Base-by-base conservation (phyloP, 2,888 invertebrate species). In the Spodoptera picta region DNA sequence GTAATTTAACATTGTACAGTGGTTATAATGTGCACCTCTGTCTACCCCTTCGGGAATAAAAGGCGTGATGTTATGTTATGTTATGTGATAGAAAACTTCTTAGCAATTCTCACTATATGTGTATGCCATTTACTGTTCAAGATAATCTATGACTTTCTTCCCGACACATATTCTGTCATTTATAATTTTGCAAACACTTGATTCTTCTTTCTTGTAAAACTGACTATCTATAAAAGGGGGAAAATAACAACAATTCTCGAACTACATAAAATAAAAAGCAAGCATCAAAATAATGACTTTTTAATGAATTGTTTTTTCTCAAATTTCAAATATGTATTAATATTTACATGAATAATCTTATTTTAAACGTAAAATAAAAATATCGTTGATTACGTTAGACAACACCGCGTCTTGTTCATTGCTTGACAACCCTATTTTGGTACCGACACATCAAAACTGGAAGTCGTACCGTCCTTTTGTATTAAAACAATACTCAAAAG, bases 301-400 rank as follows among this genome's bases (percentile, higher is more conserved):
- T 73, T 74, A 74, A 69, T 75, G 36, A 42, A 14, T 42, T 61
- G 60, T 62, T 61, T 66, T 82, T 80, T 82, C 76, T 84, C 82
- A 80, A 85, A 85, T 83, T 82, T 85, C 74, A 84, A 85, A 74
- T 84, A 83, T 78, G 66, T 78, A 77, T 69, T 80, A 65, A 81
- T 87, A 86, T 87, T 81, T 87, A 87, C 87, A 87, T 60, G 77
- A 82, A 82, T 77, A 76, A 80, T 70, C 70, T 81, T 76, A 83
- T 67, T 73, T 71, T 75, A 70, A 80, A 81, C 74, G 75, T 83
- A 81, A 81, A 76, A 72, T 72, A 74, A 72, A 72, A 81, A 83
- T 82, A 82, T 83, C 74, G 71, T 80, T 81, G 81, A 78, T 80
- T 69, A 69, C 78, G 51, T 65, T 70, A 69, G 73, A 79, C 81